A percentile compares a stretch with the other conserved stretches of the same genome.
Evolutionary conservation across 2,888 invertebrate species (phyloP).

Genomic region (Xylota segnis): DNA sequence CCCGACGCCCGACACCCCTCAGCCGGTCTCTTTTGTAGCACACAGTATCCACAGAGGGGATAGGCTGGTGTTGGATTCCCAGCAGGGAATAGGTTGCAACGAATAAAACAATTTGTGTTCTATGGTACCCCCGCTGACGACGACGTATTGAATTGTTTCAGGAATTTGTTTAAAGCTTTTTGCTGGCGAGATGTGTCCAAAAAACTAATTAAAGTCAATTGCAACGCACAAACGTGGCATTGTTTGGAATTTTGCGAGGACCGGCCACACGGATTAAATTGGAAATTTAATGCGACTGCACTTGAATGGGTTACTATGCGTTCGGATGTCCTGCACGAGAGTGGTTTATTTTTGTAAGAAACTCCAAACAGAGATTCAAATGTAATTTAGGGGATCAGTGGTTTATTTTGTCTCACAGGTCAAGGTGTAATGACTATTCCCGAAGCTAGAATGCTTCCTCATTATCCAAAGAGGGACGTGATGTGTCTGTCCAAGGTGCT

Average conservation of each 20-base stretch:
- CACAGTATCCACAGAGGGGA: neutral
- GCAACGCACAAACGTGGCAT: slow-evolving; percentile 60
- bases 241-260: slow-evolving; percentile 47
- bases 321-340: neutral
- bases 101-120: slow-evolving; percentile 65
- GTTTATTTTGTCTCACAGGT: no score
- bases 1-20: no score
- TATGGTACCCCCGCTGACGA: neutral
- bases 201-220: slow-evolving; percentile 74
- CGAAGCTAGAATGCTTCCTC: no score
- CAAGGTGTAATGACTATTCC: no score
- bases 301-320: slow-evolving; percentile 18
- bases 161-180: slow-evolving; percentile 72
- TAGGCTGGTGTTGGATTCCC: slow-evolving; percentile 38
- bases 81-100: slow-evolving; percentile 38
- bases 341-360: no score
- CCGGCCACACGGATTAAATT: slow-evolving; percentile 43
- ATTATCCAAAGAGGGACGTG: no score
- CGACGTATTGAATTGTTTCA: slow-evolving; percentile 57
- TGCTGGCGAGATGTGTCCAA: slow-evolving; percentile 51
- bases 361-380: no score
- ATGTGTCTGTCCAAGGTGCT: no score
- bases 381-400: no score
- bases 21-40: no score
- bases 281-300: slow-evolving; percentile 45